Evolutionary conservation across 2,888 invertebrate species (phyloP).

Genomic region (Thalpophila matura): DNA sequence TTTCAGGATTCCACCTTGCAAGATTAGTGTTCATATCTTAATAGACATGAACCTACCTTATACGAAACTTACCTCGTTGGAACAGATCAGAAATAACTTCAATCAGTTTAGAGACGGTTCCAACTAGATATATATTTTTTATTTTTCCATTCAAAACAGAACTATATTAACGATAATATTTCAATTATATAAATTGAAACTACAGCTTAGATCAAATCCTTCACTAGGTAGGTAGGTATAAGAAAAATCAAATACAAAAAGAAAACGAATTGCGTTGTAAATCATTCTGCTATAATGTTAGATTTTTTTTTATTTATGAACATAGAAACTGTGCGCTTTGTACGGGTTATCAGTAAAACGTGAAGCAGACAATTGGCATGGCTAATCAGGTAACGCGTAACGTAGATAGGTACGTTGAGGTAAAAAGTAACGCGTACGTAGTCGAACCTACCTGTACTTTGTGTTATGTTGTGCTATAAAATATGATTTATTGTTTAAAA

Average conservation of each 20-base stretch:
- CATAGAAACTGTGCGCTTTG: slow-evolving; percentile 40
- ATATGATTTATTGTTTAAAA: slow-evolving; percentile 11
- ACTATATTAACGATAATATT: neutral
- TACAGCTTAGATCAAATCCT: neutral
- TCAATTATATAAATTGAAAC: neutral
- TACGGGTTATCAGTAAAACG: slow-evolving; percentile 57
- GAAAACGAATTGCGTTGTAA: slow-evolving; percentile 8
- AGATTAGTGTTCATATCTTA: neutral
- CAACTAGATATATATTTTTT: neutral
- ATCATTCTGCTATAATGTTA: slow-evolving; percentile 16
- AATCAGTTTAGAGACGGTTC: no score
- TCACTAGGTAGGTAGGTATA: no score
- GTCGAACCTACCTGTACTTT: slow-evolving; percentile 39
- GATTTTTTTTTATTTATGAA: slow-evolving; percentile 22
- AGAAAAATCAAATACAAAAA: neutral
- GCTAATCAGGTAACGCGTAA: slow-evolving; percentile 61
- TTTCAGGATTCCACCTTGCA: no score
- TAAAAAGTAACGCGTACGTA: slow-evolving; percentile 40
- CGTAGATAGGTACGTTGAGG: slow-evolving; percentile 56
- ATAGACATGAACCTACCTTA: neutral
- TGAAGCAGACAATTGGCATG: slow-evolving; percentile 60
- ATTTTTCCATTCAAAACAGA: neutral
- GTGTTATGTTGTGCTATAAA: slow-evolving; percentile 48
- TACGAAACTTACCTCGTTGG: neutral
- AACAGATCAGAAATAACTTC: neutral